Evolutionary conservation across 2,797 vertebrate species (phyloP).

Genomic region (Syngnathus rostellatus): DNA sequence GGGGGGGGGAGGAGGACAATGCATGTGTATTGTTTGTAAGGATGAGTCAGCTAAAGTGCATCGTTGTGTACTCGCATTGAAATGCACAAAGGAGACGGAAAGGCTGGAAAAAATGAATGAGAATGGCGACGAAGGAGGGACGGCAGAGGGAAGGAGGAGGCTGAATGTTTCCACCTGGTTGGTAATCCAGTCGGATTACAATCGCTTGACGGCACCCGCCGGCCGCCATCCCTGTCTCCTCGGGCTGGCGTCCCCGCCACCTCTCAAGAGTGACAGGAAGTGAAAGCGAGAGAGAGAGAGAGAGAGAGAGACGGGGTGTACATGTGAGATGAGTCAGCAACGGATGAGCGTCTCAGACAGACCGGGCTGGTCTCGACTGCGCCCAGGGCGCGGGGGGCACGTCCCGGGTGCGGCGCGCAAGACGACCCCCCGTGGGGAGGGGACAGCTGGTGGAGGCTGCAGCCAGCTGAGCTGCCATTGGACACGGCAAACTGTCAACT

Average conservation of each 20-base stretch:
- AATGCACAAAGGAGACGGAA: background rate
- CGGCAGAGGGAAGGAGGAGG: slow-evolving; percentile 32
- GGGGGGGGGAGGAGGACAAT: background rate
- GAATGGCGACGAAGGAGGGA: slow-evolving; percentile 30
- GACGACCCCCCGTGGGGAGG: slow-evolving; percentile 46
- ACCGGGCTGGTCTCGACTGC: slow-evolving; percentile 22
- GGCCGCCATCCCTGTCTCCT: slow-evolving; percentile 53
- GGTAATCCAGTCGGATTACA: slow-evolving; percentile 75
- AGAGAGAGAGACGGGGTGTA: background rate
- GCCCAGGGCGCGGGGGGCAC: slow-evolving; percentile 39
- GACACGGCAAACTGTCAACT: slow-evolving; percentile 36
- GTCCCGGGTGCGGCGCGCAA: slow-evolving; percentile 47
- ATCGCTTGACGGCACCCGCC: slow-evolving; percentile 65
- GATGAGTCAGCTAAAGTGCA: slow-evolving; percentile 1
- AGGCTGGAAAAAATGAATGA: slow-evolving; percentile 5
- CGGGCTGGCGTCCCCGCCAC: slow-evolving; percentile 44
- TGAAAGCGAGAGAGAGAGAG: slow-evolving; percentile 5
- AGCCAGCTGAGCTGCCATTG: slow-evolving; percentile 36
- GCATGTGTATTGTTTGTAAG: background rate
- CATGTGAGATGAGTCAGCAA: slow-evolving; percentile 61
- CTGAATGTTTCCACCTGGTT: slow-evolving; percentile 75
- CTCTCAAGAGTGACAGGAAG: slow-evolving; percentile 42
- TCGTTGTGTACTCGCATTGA: background rate
- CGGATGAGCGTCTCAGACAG: slow-evolving; percentile 39
- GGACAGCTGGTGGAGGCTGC: slow-evolving; percentile 52